Evolutionary conservation across 2,888 invertebrate species (phyloP), one percentile per base, ranked within the genome.

Genomic region (Apodemia zela): DNA sequence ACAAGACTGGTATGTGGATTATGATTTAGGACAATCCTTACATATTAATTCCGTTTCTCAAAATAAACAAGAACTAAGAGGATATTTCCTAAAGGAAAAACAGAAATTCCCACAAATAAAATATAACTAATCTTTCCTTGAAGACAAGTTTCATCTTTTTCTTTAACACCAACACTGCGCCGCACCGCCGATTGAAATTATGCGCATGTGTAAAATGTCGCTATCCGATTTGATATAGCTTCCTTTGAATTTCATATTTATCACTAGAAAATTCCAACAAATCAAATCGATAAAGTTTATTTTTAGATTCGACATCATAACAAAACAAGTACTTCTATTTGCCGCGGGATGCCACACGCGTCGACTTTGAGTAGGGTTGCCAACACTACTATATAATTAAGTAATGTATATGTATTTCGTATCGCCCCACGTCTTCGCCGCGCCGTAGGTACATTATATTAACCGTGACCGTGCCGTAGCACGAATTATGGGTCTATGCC

Each of bases 321-420:
- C 21, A 51, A 51, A 51, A 51, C 6, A 51, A 38, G 38, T 38
- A 38, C 13, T 3, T 51, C 51, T 51, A 51, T 51, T 51, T 25
- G 51, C 7, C 21, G 51, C 18, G 51, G 18, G 51, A 51, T 51
- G 51, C 51, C 51, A 51, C 51, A 51, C 51, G 51, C 51, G 51
- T 51, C 51, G 51, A 21, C 3, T 38, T 38, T 4, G 38, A 13
- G 38, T 11, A 38, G 38, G 38, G 38, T 4, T 38, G 38, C 38
- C 38, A 38, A 38, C 2, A 11, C 38, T 38, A 13, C 11, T 38
- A 38, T 38, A 38, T 38, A 38, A 13, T 11, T 38, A 38, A 38
- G 2, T 38, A 38, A 3, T 38, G 13, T 38, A 38, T 38, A 38
- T 4, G 7, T 33, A 35, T 35, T 11, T 35, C 11, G 11, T 35